Base-by-base conservation (phyloP, 2,888 invertebrate genomes). In the Plemyria rubiginata region DNA sequence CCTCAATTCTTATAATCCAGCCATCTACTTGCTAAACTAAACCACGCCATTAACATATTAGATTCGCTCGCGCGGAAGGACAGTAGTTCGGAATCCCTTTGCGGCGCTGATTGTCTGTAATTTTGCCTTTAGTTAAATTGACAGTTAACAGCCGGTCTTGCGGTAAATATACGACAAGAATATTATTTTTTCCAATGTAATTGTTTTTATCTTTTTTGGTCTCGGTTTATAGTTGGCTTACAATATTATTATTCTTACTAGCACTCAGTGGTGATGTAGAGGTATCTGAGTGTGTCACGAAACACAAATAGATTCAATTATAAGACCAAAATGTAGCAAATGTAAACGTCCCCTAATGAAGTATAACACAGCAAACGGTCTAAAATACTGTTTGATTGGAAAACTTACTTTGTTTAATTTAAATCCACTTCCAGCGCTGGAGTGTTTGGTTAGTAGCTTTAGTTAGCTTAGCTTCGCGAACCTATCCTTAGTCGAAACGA, bases 31-130 rank as follows among this genome's bases (percentile, higher is more conserved):
- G 66, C 70, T 71, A 65, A 76, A 77, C 76, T 74, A 78, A 78
- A 78, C 70, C 65, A 53, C 60, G 66, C 73, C 70, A 82, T 81
- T 81, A 80, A 76, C 80, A 80, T 81, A 80, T 78, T 80, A 78
- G 71, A 78, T 74, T 72, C 73, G 70, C 76, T 75, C 66, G 66
- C 71, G 62, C 65, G 75, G 64, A 71, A 66, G 66, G 68, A 55
- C 70, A 64, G 68, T 65, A 66, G 60, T 65, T 66, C 48, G 60
- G 55, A 61, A 67, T 68, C 67, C 68, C 67, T 67, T 68, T 67
- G 68, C 70, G 54, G 50, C 54, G 57, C 58, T 64, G 60, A 71
- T 70, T 71, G 68, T 63, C 68, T 68, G 67, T 70, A 70, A 70
- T 71, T 71, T 70, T 60, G 64, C 61, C 62, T 70, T 70, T 67